These are phyloP conservation scores for Thysanoteuthis rhombus DNA, from an alignment of 2,888 invertebrate species.

Conservation along the genomic window DNA sequence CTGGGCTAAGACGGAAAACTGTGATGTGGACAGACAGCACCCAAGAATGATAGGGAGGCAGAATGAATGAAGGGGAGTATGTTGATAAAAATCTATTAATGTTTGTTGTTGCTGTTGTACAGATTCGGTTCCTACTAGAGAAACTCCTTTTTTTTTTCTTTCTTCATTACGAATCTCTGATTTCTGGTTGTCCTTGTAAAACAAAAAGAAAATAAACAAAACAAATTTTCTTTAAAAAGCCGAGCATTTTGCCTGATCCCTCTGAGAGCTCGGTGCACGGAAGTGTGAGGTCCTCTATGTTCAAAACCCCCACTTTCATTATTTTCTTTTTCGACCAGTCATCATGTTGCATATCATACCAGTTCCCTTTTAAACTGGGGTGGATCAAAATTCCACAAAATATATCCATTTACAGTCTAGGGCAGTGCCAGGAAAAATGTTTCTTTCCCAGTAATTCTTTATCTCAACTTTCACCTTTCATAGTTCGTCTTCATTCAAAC, in stretches of 20 bases:
- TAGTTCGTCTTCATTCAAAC: conserved; percentile 30
- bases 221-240: not conserved
- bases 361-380: not conserved
- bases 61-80: not conserved
- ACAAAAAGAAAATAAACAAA: not conserved
- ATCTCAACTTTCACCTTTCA: conserved; percentile 21
- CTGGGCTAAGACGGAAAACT: conserved; percentile 12
- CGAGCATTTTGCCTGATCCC: not conserved
- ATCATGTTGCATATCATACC: not conserved
- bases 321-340: not conserved
- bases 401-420: not conserved
- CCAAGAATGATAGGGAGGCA: not conserved
- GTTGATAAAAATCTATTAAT: not conserved
- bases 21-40: not conserved
- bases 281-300: not conserved
- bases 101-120: not conserved
- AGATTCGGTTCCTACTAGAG: not conserved
- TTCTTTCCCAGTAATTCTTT: not conserved
- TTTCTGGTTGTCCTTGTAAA: not conserved
- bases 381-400: conserved; percentile 15
- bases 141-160: not conserved
- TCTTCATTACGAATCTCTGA: too few species aligned
- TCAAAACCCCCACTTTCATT: not conserved
- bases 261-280: not conserved
- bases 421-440: conserved; percentile 21